Evolutionary conservation across 2,888 invertebrate genomes (phyloP).

Genomic region (Ligdia adustata): DNA sequence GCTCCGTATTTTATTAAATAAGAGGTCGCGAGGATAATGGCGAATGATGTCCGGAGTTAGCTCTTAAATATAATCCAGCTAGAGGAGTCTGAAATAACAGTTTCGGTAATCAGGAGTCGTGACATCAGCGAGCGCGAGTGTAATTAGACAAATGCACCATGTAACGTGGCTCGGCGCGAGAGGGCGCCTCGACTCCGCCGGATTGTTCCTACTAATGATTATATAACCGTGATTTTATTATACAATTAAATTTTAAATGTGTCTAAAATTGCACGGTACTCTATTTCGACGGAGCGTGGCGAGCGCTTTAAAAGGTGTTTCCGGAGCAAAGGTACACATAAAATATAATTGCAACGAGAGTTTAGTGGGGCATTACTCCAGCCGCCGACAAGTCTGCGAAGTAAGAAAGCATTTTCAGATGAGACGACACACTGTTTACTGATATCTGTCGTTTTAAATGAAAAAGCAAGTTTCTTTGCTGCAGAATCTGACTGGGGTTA

Average conservation of each 20-base stretch:
- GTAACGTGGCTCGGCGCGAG: slow-evolving; percentile 59
- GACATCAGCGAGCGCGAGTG: slow-evolving; percentile 68
- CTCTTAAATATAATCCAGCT: slow-evolving; percentile 55
- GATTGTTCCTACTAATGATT: slow-evolving; percentile 79
- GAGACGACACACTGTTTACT: slow-evolving; percentile 44
- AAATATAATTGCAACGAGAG: slow-evolving; percentile 51
- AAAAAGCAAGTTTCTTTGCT: slow-evolving; percentile 51
- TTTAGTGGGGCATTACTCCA: slow-evolving; percentile 37
- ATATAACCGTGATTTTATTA: slow-evolving; percentile 80
- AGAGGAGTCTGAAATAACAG: slow-evolving; percentile 63
- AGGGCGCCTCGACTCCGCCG: slow-evolving; percentile 46
- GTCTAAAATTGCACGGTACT: slow-evolving; percentile 74
- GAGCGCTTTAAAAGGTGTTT: slow-evolving; percentile 53
- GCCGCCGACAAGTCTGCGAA: slow-evolving; percentile 39
- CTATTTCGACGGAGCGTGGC: slow-evolving; percentile 68
- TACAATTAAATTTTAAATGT: slow-evolving; percentile 81
- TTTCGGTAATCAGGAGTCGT: slow-evolving; percentile 75
- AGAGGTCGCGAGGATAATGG: slow-evolving; percentile 48
- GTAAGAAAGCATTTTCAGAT: slow-evolving; percentile 44
- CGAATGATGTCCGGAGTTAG: slow-evolving; percentile 51
- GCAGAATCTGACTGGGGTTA: slow-evolving; percentile 57
- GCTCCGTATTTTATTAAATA: slow-evolving; percentile 58
- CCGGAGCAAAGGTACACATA: slow-evolving; percentile 17
- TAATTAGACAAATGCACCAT: slow-evolving; percentile 81
- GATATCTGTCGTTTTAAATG: no score